A percentile compares a stretch with the other conserved stretches of the same genome.
These are phyloP conservation scores for Burhinus oedicnemus DNA, from an alignment of 2,113 vertebrate genomes.

Conservation along the genomic window DNA sequence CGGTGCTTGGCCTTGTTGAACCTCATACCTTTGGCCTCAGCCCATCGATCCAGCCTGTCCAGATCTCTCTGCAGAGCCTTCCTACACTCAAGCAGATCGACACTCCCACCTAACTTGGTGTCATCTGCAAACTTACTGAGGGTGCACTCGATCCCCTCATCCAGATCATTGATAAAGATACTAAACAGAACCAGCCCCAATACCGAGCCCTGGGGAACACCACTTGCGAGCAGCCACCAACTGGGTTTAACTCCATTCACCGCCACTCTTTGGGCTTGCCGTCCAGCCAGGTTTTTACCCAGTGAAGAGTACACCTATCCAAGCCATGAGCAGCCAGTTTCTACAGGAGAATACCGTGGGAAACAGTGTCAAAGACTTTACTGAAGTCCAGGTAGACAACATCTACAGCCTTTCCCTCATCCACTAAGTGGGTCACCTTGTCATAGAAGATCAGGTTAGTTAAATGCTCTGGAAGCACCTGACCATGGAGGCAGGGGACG, in stretches of 20 bases:
- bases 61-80: not conserved
- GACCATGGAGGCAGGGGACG: not conserved
- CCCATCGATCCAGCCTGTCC: not conserved
- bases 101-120: not conserved
- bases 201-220: not conserved
- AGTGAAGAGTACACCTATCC: accelerated
- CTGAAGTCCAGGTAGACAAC: not conserved
- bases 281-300: not conserved
- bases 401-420: not conserved
- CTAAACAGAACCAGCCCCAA: not conserved
- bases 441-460: not conserved
- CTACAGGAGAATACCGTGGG: not conserved
- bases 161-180: not conserved
- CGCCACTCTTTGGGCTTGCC: not conserved
- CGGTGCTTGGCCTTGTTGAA: not conserved
- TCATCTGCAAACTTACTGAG: not conserved
- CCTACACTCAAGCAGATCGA: not conserved
- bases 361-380: not conserved
- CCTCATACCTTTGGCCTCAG: accelerated
- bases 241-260: not conserved
- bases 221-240: accelerated
- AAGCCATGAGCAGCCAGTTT: not conserved
- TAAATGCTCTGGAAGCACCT: not conserved
- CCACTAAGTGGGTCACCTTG: accelerated
- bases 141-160: accelerated